Evolutionary conservation across 2,113 vertebrate genomes (phyloP), one percentile per base, ranked within the genome.

Genomic region (Andinoacara biseriatus): DNA sequence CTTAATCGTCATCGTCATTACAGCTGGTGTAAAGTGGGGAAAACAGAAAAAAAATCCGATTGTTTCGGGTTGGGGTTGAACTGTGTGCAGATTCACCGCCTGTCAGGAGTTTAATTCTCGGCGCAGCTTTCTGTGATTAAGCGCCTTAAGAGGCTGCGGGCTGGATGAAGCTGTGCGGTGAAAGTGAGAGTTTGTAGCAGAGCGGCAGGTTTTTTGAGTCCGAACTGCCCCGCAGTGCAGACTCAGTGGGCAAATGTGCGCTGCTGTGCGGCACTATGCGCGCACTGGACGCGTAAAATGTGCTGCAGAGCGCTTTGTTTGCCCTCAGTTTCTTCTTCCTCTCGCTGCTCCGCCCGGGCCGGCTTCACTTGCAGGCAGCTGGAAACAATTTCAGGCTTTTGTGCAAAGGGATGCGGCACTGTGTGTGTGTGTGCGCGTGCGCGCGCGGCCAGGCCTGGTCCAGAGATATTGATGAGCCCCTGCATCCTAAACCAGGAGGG

Each of bases 401-500:
- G 40, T 79, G 58, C 62, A 82, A 81, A 49, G 81, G 52, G 65
- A 76, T 84, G 86, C 76, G 65, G 54, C 24, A 2, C 31, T 35
- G 81, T 72, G 83, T 74, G 82, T 74, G 59, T 57, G 81, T 49
- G 40, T 10, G 35, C 13, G 59, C 31, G 49, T 54, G 72, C 10
- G 31, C 56, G 84, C 58, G 74, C 13, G 24, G 59, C 26, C 31
- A 77, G 75, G 67, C 67, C 80, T 78, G 82, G 84, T 84, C 84
- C 86, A 76, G 74, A 81, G 84, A 86, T 75, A 83, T 52, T 58
- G 87, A 88, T 86, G 88, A 89, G 87, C 79, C 63, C 78, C 90
- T 86, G 87, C 90, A 87, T 91, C 90, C 89, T 56, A 58, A 83
- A 84, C 24, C 40, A 86, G 54, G 83, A 76, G 75, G 76, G 74